These are phyloP conservation scores for Erpobdella octoculata DNA, from an alignment of 2,888 invertebrate species.

Conservation along the genomic window DNA sequence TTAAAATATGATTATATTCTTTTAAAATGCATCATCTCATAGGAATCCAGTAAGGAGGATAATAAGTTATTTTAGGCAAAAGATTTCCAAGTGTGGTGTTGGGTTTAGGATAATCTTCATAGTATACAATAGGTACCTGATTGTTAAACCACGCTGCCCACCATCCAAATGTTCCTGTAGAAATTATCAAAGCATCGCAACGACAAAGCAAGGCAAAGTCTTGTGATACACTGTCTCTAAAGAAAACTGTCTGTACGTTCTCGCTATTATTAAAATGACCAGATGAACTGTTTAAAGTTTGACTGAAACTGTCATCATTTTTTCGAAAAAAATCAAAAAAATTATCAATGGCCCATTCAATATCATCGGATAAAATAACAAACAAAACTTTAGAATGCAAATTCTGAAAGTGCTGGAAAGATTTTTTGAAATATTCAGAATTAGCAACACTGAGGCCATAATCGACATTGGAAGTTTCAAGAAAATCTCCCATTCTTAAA, in stretches of 20 bases:
- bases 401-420: not conserved
- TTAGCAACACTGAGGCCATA: slow-evolving; percentile 15
- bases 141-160: slow-evolving; percentile 14
- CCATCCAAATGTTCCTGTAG: slow-evolving; percentile 18
- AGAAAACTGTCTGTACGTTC: not conserved
- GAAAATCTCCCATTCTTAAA: slow-evolving; percentile 20
- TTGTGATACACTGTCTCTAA: slow-evolving; percentile 2
- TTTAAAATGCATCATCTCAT: not conserved
- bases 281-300: not conserved
- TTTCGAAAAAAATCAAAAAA: not conserved
- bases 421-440: not conserved
- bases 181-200: not conserved
- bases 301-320: too few relatives aligned
- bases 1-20: too few relatives aligned
- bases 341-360: not conserved
- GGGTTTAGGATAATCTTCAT: not conserved
- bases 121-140: not conserved
- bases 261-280: not conserved
- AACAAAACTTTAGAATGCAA: not conserved
- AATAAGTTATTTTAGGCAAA: not conserved
- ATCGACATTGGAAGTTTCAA: not conserved
- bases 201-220: slow-evolving; percentile 12
- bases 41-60: not conserved
- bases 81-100: not conserved
- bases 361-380: slow-evolving; percentile 4